phyloP scores from a whole-genome alignment of 2,113 vertebrate species.

The Brachyhypopomus occidentalis region DNA sequence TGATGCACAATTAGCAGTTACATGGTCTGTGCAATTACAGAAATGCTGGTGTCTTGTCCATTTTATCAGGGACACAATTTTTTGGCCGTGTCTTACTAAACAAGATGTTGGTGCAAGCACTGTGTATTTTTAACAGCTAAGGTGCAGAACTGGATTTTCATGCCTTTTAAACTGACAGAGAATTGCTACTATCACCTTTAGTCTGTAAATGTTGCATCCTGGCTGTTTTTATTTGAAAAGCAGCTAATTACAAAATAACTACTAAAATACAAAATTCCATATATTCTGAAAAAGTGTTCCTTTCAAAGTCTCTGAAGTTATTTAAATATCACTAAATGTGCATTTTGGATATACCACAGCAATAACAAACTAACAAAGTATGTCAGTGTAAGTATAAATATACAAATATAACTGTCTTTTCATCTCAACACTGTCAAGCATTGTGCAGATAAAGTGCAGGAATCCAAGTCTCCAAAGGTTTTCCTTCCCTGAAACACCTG shows the following conservation, averaged over 20 bases:
- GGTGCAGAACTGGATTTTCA: too few species aligned
- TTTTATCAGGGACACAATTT: neutral
- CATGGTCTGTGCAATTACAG: conserved; percentile 35
- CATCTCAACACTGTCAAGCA: conserved; percentile 41
- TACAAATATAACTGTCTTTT: conserved; percentile 38
- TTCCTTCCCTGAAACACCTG: conserved; percentile 39
- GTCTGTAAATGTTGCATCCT: neutral
- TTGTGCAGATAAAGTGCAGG: conserved; percentile 74
- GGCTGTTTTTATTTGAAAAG: too few species aligned
- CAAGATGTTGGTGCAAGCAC: too few species aligned
- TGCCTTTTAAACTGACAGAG: neutral
- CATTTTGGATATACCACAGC: neutral
- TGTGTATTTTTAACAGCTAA: neutral
- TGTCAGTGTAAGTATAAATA: conserved; percentile 2
- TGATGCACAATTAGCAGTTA: conserved; percentile 37
- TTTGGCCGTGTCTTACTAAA: too few species aligned
- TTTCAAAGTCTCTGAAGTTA: neutral
- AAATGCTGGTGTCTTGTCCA: neutral
- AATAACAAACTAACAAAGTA: neutral
- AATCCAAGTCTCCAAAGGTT: conserved; percentile 56
- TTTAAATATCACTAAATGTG: neutral
- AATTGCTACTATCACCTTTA: neutral
- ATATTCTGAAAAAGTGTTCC: neutral
- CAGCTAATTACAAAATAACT: neutral
- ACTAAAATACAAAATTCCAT: neutral